phyloP scores from a whole-genome alignment of 2,797 vertebrate genomes.

The Rhabdomys pumilio region DNA sequence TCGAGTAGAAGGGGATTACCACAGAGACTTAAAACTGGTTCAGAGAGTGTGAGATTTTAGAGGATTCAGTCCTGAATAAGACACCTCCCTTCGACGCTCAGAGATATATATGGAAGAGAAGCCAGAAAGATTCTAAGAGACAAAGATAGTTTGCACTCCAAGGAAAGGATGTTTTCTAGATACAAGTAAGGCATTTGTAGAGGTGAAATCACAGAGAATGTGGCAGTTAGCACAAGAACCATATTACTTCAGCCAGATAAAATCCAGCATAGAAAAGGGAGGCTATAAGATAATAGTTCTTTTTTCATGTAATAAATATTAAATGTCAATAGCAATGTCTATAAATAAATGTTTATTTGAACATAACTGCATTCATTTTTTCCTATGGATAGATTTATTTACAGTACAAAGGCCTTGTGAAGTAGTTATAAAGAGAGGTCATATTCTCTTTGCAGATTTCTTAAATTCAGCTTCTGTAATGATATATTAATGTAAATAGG shows the following conservation, averaged over 20 bases:
- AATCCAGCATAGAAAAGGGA: not conserved
- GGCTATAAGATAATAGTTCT: not conserved
- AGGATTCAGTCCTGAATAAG: not conserved
- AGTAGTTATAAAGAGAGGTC: not conserved
- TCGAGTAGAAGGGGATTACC: not conserved
- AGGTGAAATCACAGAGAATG: not conserved
- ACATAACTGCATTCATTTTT: not conserved
- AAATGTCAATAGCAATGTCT: not conserved
- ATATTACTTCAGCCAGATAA: not conserved
- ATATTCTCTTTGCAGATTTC: not conserved
- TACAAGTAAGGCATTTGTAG: not conserved
- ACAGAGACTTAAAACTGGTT: not conserved
- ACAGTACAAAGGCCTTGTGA: not conserved
- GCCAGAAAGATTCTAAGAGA: not conserved
- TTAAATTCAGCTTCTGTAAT: not conserved
- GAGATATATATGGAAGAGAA: not conserved
- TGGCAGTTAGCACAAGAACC: not conserved
- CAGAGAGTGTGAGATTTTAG: not conserved
- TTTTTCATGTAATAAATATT: conserved; percentile 28
- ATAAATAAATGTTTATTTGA: conserved; percentile 13
- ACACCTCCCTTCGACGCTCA: not conserved
- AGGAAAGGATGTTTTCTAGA: not conserved
- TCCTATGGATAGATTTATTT: not conserved
- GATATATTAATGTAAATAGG: not conserved
- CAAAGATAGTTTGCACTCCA: not conserved